Percentiles rank a stretch among this genome's conserved stretches.
phyloP scores from a whole-genome alignment of 2,797 vertebrate genomes.

The Limosa lapponica region DNA sequence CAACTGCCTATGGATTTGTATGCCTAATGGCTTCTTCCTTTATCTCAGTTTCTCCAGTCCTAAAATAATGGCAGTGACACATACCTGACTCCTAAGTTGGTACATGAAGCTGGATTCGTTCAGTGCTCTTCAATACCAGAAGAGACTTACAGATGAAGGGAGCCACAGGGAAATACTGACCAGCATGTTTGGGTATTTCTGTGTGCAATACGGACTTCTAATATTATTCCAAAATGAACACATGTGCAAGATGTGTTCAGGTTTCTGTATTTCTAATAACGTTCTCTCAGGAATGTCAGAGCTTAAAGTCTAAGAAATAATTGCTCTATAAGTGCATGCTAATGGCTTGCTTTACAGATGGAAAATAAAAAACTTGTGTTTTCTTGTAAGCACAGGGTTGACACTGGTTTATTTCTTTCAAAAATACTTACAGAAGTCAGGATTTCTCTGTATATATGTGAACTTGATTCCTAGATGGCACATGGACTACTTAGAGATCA shows the following conservation, averaged over 20 bases:
- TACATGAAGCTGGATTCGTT: background rate
- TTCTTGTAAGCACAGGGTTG: background rate
- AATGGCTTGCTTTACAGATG: background rate
- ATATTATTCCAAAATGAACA: background rate
- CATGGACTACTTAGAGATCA: conserved; percentile 58
- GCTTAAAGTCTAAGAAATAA: conserved; percentile 15
- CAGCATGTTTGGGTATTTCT: background rate
- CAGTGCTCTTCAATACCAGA: background rate
- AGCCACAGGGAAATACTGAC: background rate
- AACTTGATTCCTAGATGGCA: conserved; percentile 63
- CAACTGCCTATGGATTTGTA: background rate
- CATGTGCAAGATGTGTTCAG: background rate
- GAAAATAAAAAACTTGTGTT: background rate
- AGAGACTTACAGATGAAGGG: background rate
- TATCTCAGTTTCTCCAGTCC: background rate
- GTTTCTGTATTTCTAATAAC: background rate
- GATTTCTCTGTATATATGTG: conserved; percentile 19
- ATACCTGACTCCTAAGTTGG: background rate
- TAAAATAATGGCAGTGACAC: background rate
- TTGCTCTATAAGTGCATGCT: background rate
- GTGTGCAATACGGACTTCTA: background rate
- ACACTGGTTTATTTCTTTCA: conserved; percentile 31
- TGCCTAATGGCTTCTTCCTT: background rate
- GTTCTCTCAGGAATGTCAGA: background rate
- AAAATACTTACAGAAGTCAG: conserved; percentile 36